These are phyloP conservation scores for Nannoperca obscura DNA, from an alignment of 2,797 vertebrate genomes.

Conservation along the genomic window DNA sequence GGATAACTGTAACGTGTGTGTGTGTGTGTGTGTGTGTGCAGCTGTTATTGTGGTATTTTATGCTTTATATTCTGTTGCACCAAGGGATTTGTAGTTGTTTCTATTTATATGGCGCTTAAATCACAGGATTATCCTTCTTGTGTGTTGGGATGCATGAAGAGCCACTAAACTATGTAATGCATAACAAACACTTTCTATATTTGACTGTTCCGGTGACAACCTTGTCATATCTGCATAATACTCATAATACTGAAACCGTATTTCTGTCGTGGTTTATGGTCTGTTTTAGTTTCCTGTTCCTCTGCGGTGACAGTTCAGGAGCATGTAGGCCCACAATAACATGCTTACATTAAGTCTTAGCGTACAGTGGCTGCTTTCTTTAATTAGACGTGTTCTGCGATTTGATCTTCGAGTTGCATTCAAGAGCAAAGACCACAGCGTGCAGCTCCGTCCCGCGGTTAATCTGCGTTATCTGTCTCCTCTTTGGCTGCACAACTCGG, in stretches of 20 bases:
- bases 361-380: conserved; percentile 3
- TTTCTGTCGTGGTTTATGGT: background rate
- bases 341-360: background rate
- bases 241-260: background rate
- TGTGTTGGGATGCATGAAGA: background rate
- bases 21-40: background rate
- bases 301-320: background rate
- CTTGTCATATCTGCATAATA: background rate
- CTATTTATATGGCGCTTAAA: background rate
- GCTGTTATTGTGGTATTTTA: background rate
- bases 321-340: background rate
- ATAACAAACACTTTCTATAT: background rate
- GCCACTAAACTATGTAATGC: background rate
- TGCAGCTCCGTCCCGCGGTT: background rate
- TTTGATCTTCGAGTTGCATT: conserved; percentile 44
- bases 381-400: conserved; percentile 33
- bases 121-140: background rate
- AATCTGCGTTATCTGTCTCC: background rate
- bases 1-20: background rate
- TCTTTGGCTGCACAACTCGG: conserved; percentile 44
- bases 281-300: background rate
- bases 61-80: background rate
- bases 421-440: background rate
- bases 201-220: background rate
- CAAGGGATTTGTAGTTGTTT: background rate